A percentile compares a stretch with the other conserved stretches of the same genome.
Evolutionary conservation across 2,113 vertebrate genomes (phyloP).

Genomic region (Tylochromis polylepis): DNA sequence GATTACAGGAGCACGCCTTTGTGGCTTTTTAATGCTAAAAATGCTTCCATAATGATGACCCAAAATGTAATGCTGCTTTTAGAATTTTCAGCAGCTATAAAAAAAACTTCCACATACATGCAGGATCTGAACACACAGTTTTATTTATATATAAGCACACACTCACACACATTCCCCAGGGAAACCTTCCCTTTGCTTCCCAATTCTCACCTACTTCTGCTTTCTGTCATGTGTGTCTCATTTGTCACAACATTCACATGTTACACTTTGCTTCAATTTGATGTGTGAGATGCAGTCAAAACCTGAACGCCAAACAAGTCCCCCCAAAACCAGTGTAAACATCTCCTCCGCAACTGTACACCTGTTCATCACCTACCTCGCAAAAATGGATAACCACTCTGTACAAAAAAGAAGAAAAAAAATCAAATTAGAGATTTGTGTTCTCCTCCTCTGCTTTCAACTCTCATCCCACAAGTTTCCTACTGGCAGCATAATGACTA

Average conservation of each 20-base stretch:
- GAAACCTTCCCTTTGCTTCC: slow-evolving; percentile 59
- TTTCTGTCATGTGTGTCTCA: slow-evolving; percentile 62
- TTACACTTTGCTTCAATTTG: slow-evolving; percentile 77
- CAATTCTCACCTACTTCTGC: slow-evolving; percentile 75
- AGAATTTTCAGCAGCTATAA: not conserved
- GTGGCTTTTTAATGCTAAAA: not conserved
- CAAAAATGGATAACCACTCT: slow-evolving; percentile 50
- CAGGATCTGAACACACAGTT: not conserved
- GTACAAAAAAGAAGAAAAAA: slow-evolving; percentile 35
- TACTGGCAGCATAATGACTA: slow-evolving; percentile 73
- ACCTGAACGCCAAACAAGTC: slow-evolving; percentile 32
- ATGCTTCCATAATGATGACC: not conserved
- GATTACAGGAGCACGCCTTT: not conserved
- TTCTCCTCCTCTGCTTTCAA: slow-evolving; percentile 34
- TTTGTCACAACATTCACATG: slow-evolving; percentile 75
- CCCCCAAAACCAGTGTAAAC: slow-evolving; percentile 29
- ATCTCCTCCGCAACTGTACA: slow-evolving; percentile 19
- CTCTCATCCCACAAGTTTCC: slow-evolving; percentile 67
- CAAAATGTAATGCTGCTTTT: not conserved
- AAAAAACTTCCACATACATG: not conserved
- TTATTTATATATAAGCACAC: not conserved
- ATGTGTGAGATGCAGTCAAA: slow-evolving; percentile 75
- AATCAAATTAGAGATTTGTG: slow-evolving; percentile 57
- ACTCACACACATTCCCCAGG: slow-evolving; percentile 45
- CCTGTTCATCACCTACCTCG: slow-evolving; percentile 20